phyloP scores from a whole-genome alignment of 2,888 invertebrate species.

The Acanthosepion esculentum region DNA sequence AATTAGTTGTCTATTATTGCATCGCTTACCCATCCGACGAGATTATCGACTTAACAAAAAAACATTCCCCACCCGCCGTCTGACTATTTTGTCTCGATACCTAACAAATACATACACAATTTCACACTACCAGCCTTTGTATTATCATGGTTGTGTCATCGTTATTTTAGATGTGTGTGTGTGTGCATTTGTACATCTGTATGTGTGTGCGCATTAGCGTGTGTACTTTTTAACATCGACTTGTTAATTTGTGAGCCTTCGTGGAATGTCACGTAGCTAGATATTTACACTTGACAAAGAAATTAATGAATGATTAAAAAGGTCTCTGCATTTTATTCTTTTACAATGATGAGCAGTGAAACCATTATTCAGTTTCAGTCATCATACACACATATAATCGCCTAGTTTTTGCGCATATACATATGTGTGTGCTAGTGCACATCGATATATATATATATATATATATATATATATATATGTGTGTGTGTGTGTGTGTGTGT shows the following conservation, averaged over 20 bases:
- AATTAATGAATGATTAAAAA: constrained; percentile 8
- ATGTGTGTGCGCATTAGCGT: neutral
- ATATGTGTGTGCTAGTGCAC: neutral
- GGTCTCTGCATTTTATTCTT: constrained; percentile 9
- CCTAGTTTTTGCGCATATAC: neutral
- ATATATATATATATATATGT: neutral
- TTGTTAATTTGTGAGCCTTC: neutral
- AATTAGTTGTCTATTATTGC: constrained; percentile 20
- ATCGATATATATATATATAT: neutral
- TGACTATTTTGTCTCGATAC: neutral
- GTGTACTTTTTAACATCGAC: neutral
- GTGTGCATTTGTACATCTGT: neutral
- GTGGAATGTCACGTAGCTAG: constrained; percentile 1
- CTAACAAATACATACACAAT: neutral
- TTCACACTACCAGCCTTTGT: neutral
- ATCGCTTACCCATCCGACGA: neutral
- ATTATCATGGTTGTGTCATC: neutral
- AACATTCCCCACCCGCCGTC: neutral
- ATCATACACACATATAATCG: neutral
- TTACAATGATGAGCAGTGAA: neutral
- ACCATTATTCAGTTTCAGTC: neutral
- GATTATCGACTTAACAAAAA: neutral
- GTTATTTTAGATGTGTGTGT: neutral
- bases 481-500: too few relatives aligned
- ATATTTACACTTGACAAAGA: constrained; percentile 33